Evolutionary conservation across 37 sponge, comb jelly and placozoan species (phyloP).

Genomic region (Theonella swinhoei): DNA sequence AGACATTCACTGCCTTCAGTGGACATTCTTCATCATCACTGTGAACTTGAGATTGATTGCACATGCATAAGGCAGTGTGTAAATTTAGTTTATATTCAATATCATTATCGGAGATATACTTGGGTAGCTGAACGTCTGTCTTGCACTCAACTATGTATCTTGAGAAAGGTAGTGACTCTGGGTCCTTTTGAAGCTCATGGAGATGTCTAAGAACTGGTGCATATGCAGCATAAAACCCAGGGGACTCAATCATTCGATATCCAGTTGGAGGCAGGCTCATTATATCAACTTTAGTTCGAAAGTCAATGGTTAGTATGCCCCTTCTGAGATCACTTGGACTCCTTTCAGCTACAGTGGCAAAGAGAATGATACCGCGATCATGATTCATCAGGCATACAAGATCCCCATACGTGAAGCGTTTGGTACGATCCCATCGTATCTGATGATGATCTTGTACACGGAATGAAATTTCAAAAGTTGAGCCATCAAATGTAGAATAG

Average conservation of each 20-base stretch:
- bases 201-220: conserved; percentile 47
- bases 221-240: conserved; percentile 71
- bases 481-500: background rate
- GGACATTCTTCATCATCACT: background rate
- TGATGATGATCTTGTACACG: background rate
- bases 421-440: conserved; percentile 57
- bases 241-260: conserved; percentile 61
- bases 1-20: background rate
- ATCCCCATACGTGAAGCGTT: conserved; percentile 56
- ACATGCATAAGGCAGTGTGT: background rate
- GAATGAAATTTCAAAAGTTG: conserved; percentile 30
- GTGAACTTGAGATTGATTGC: no score
- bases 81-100: background rate
- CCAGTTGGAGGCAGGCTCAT: background rate
- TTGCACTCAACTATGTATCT: conserved; percentile 10
- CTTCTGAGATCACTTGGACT: conserved; percentile 27
- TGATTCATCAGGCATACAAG: conserved; percentile 65
- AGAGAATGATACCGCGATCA: conserved; percentile 14
- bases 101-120: background rate
- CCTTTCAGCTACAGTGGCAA: conserved; percentile 69
- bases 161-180: background rate
- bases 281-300: conserved; percentile 20
- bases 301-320: conserved; percentile 21
- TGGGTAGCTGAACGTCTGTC: background rate
- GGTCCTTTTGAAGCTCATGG: conserved; percentile 17